These are phyloP conservation scores for Poecilia wingei DNA, from an alignment of 2,797 vertebrate genomes.

Conservation along the genomic window DNA sequence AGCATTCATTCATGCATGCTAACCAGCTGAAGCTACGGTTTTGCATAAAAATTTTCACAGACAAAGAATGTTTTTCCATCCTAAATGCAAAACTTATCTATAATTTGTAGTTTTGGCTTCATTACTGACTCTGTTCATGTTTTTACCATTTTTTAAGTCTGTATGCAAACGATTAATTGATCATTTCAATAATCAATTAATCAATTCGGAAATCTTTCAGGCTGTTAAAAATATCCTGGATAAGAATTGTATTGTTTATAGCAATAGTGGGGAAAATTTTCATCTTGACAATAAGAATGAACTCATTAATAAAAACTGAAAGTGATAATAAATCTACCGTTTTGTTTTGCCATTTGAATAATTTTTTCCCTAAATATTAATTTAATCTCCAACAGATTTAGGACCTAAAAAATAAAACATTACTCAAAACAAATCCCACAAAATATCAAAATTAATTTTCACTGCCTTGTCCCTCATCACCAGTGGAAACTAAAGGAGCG, in stretches of 20 bases:
- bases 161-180: no score
- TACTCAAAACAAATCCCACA: not conserved
- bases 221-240: not conserved
- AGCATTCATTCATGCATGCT: no score
- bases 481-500: not conserved
- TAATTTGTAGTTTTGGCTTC: no score
- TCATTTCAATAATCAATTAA: not conserved
- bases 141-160: no score
- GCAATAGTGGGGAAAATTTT: not conserved
- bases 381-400: not conserved
- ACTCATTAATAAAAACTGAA: not conserved
- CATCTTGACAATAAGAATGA: not conserved
- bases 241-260: not conserved
- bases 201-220: not conserved
- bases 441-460: not conserved
- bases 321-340: not conserved
- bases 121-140: no score
- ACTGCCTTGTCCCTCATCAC: not conserved
- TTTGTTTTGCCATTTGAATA: not conserved
- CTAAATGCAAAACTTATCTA: no score
- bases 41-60: no score
- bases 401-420: not conserved
- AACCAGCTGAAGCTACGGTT: no score
- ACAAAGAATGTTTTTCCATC: no score
- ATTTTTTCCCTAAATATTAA: not conserved